A percentile compares a stretch with the other conserved stretches of the same genome.
These are phyloP conservation scores for Apteryx owenii DNA, from an alignment of 2,113 vertebrate genomes.

Conservation along the genomic window DNA sequence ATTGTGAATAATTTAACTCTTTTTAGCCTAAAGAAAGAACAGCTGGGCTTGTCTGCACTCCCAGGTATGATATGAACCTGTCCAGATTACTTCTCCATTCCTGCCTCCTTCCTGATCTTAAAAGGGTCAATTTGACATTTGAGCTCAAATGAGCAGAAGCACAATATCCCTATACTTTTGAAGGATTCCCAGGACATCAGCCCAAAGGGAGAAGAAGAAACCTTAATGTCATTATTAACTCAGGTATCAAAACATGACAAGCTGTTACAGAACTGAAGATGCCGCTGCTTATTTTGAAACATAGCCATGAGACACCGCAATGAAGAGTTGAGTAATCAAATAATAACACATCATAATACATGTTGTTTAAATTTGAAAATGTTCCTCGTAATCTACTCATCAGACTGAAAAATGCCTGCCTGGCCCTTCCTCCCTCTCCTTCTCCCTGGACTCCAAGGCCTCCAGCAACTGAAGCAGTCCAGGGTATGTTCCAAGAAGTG, in stretches of 20 bases:
- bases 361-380: background rate
- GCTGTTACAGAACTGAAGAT: background rate
- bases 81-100: background rate
- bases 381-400: background rate
- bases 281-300: background rate
- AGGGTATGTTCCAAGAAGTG: background rate
- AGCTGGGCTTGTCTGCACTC: background rate
- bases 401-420: background rate
- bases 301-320: background rate
- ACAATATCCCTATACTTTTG: background rate
- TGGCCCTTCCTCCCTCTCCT: background rate
- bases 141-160: background rate
- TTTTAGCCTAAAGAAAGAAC: background rate
- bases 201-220: background rate
- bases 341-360: background rate
- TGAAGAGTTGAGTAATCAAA: background rate
- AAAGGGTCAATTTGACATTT: background rate
- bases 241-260: background rate
- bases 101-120: background rate
- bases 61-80: background rate
- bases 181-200: background rate
- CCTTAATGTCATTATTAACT: background rate
- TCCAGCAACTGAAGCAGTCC: background rate
- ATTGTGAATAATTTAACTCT: background rate
- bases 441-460: background rate